phyloP scores from a whole-genome alignment of 35 echinoderm and acorn worm genomes.

The Ophiothrix spiculata region DNA sequence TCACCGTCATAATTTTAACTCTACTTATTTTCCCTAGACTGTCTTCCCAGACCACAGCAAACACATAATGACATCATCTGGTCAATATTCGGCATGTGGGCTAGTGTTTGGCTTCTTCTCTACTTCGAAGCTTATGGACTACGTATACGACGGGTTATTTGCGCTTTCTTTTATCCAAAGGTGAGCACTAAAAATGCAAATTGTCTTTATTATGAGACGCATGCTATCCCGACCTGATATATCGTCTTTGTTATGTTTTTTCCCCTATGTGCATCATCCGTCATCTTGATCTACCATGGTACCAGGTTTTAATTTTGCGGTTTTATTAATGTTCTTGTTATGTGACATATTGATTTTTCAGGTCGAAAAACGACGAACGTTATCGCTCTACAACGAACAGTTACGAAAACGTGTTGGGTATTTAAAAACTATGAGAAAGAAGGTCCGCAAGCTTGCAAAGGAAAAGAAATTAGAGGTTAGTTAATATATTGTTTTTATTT shows the following conservation, averaged over 20 bases:
- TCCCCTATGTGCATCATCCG: too few relatives aligned
- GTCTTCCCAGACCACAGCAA: slow-evolving; percentile 61
- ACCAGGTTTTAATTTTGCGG: too few relatives aligned
- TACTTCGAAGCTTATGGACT: slow-evolving; percentile 80
- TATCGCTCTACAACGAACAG: slow-evolving; percentile 83
- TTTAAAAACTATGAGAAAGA: slow-evolving; percentile 52
- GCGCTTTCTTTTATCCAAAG: slow-evolving; percentile 86
- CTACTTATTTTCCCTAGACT: too few relatives aligned
- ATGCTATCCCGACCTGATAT: too few relatives aligned
- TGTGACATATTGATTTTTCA: too few relatives aligned
- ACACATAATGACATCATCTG: slow-evolving; percentile 1
- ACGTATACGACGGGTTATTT: slow-evolving; percentile 65
- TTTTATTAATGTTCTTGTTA: too few relatives aligned
- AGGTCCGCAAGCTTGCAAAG: slow-evolving; percentile 59
- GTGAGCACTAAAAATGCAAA: slow-evolving; percentile 39
- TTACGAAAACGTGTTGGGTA: slow-evolving; percentile 67
- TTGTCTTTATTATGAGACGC: too few relatives aligned
- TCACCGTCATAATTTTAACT: too few relatives aligned
- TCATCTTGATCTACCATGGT: too few relatives aligned
- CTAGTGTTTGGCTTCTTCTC: slow-evolving; percentile 38
- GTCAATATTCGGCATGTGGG: slow-evolving; percentile 41
- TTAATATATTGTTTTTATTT: neutral
- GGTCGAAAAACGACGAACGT: slow-evolving; percentile 76
- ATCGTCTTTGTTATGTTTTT: too few relatives aligned
- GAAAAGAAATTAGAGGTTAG: slow-evolving; percentile 71